phyloP scores from a whole-genome alignment of 2,888 invertebrate species.

The Troides oblongomaculatus region DNA sequence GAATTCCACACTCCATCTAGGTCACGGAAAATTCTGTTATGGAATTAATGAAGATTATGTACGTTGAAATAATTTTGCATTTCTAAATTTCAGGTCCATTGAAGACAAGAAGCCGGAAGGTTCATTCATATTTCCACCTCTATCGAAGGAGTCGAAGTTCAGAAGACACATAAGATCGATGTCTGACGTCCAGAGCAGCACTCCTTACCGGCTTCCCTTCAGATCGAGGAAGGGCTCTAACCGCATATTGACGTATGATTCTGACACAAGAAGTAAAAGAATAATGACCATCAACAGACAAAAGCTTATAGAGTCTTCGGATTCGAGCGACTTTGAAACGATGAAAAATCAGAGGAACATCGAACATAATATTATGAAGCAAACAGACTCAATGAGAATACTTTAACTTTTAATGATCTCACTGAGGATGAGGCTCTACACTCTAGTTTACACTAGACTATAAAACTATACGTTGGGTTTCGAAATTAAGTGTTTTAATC shows the following conservation, averaged over 20 bases:
- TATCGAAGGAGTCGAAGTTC: conserved; percentile 65
- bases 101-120: conserved; percentile 53
- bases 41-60: neutral
- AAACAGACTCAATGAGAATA: conserved; percentile 73
- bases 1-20: conserved; percentile 10
- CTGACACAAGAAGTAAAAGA: conserved; percentile 63
- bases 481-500: conserved; percentile 29
- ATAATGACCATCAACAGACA: conserved; percentile 54
- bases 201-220: conserved; percentile 63
- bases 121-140: conserved; percentile 54
- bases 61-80: conserved; percentile 14
- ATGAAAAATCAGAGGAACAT: conserved; percentile 56
- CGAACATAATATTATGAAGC: conserved; percentile 67
- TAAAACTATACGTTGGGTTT: conserved; percentile 27
- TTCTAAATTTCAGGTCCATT: conserved; percentile 60
- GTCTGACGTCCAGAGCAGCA: conserved; percentile 74
- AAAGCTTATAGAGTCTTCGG: conserved; percentile 61
- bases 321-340: conserved; percentile 64
- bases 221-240: conserved; percentile 58
- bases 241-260: conserved; percentile 66
- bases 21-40: conserved; percentile 13
- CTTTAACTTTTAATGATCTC: conserved; percentile 51
- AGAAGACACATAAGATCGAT: conserved; percentile 72
- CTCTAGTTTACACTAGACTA: conserved; percentile 47
- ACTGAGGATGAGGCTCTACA: conserved; percentile 52